Percentiles rank a stretch among this genome's conserved stretches.
Evolutionary conservation across 2,888 invertebrate genomes (phyloP).

Genomic region (Atethmia centrago): DNA sequence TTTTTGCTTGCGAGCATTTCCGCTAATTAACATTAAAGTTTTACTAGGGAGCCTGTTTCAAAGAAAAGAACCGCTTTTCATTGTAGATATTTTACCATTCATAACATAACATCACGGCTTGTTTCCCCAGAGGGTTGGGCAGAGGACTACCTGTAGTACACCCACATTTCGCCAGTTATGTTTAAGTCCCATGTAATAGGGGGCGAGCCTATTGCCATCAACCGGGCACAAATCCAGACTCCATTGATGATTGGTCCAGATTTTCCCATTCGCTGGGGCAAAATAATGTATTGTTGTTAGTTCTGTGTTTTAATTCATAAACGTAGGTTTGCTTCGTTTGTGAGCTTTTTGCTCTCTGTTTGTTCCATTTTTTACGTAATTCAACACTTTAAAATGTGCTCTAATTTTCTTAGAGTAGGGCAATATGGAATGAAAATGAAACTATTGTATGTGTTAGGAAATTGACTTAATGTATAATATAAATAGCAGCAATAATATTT

Average conservation of each 20-base stretch:
- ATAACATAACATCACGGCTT: too few relatives aligned
- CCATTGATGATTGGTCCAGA: too few relatives aligned
- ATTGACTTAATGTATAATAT: background rate
- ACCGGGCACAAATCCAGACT: too few relatives aligned
- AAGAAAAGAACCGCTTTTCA: slow-evolving; percentile 8
- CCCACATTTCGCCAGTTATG: too few relatives aligned
- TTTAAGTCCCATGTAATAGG: too few relatives aligned
- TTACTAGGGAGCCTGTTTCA: background rate
- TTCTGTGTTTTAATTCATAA: slow-evolving; percentile 16
- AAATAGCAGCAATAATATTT: background rate
- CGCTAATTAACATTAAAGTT: background rate
- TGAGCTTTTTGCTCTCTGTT: background rate
- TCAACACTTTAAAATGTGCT: background rate
- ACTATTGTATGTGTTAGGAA: background rate
- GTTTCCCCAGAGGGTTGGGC: too few relatives aligned
- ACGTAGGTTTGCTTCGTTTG: background rate
- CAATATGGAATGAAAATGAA: background rate
- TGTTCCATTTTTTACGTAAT: slow-evolving; percentile 4
- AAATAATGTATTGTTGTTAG: slow-evolving; percentile 20
- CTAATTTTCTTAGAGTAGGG: background rate
- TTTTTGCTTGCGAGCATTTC: background rate
- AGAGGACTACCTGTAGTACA: too few relatives aligned
- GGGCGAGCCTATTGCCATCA: too few relatives aligned
- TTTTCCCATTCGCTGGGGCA: background rate
- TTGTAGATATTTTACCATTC: slow-evolving; percentile 22